phyloP scores from a whole-genome alignment of 2,888 invertebrate genomes.

The Syrphus vitripennis region DNA sequence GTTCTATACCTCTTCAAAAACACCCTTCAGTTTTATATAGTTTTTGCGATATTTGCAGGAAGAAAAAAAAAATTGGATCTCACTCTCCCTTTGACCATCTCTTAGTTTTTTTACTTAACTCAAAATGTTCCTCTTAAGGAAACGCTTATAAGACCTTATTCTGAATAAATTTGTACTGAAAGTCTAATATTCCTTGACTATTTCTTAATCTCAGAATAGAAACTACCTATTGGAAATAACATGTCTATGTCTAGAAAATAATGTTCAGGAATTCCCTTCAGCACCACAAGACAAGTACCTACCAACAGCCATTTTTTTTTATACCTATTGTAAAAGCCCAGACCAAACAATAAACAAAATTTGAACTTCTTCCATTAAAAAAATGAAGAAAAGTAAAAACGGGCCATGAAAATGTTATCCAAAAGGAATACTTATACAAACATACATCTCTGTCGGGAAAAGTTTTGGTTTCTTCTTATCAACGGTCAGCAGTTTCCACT shows the following conservation, averaged over 20 bases:
- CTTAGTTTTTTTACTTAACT: too few species aligned
- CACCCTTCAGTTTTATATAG: too few species aligned
- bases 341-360: constrained; percentile 19
- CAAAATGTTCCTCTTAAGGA: too few species aligned
- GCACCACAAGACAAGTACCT: neutral
- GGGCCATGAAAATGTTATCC: constrained; percentile 6
- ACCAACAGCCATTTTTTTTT: neutral
- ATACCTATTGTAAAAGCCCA: constrained; percentile 4
- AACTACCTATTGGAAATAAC: neutral
- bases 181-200: too few species aligned
- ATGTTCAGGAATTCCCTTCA: constrained; percentile 32
- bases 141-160: too few species aligned
- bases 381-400: constrained; percentile 17
- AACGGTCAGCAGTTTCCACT: constrained; percentile 71
- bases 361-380: constrained; percentile 16
- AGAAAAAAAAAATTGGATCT: too few species aligned
- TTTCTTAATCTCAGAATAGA: neutral
- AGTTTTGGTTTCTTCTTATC: constrained; percentile 69
- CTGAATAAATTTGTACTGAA: too few species aligned
- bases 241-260: constrained; percentile 63
- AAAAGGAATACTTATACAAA: constrained; percentile 28
- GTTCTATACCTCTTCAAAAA: too few species aligned
- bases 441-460: constrained; percentile 54
- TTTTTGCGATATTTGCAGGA: too few species aligned
- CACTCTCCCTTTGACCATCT: too few species aligned